phyloP scores from a whole-genome alignment of 1,140 invertebrate species.

The Drosophila kikkawai region DNA sequence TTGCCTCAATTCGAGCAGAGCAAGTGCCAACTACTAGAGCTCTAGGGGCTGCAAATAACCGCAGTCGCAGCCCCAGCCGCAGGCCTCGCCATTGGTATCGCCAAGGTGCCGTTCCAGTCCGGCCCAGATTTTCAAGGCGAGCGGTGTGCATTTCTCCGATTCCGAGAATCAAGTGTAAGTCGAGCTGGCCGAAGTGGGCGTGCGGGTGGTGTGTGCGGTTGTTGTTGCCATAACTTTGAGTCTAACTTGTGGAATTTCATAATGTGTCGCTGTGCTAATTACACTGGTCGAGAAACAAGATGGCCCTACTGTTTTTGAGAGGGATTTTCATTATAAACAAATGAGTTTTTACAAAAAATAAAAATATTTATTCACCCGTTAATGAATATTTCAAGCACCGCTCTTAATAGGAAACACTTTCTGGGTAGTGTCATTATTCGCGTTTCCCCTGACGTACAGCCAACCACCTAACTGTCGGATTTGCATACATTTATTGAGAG shows the following conservation, averaged over 20 bases:
- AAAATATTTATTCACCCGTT: background rate
- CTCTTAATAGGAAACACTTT: background rate
- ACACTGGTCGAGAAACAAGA: background rate
- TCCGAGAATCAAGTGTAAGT: conserved; percentile 47
- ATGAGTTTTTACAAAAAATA: background rate
- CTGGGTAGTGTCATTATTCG: background rate
- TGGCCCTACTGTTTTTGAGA: background rate
- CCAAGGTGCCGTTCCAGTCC: conserved; percentile 59
- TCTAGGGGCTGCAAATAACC: conserved; percentile 31
- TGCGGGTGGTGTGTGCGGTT: conserved; percentile 7
- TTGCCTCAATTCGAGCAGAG: conserved; percentile 29
- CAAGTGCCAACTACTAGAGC: conserved; percentile 6
- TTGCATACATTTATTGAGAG: conserved; percentile 23
- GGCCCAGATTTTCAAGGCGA: conserved; percentile 56
- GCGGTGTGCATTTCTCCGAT: conserved; percentile 40
- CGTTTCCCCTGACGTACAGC: conserved; percentile 1
- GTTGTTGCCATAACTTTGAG: conserved; percentile 17
- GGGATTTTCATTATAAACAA: background rate
- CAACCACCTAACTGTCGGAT: conserved; percentile 8
- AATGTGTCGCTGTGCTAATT: background rate
- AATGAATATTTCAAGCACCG: background rate
- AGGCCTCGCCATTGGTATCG: conserved; percentile 28
- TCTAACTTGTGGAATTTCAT: conserved; percentile 17
- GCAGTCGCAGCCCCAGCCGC: conserved; percentile 11
- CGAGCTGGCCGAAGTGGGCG: conserved; percentile 1